Conservation (phyloP, 1,140 invertebrate species). For the Drosophila lowei region DNA sequence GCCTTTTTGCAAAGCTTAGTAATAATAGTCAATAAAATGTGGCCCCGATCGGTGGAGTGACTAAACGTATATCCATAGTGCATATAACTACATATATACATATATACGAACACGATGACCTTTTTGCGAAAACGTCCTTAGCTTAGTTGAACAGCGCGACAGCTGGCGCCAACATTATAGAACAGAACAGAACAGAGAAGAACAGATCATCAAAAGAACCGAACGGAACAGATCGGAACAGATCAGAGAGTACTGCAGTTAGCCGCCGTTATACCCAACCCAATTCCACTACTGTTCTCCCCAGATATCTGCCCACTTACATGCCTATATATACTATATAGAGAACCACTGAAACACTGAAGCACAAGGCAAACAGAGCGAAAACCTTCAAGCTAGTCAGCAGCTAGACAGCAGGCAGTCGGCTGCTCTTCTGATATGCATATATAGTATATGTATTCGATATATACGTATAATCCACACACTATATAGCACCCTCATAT, state of each 20-base stretch:
- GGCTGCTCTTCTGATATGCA: slow-evolving; percentile 46
- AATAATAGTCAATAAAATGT: slow-evolving; percentile 38
- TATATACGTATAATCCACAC: slow-evolving; percentile 14
- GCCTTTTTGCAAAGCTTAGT: slow-evolving; percentile 73
- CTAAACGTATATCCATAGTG: no score
- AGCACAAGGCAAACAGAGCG: slow-evolving; percentile 15
- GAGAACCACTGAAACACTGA: slow-evolving; percentile 8
- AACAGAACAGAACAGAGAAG: no score
- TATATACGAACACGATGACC: slow-evolving; percentile 55
- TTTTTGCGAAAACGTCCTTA: slow-evolving; percentile 77
- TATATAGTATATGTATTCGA: slow-evolving; percentile 28
- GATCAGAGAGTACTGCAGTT: slow-evolving; percentile 25
- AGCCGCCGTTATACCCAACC: slow-evolving; percentile 7
- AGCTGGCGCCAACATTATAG: background rate
- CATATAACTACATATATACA: slow-evolving; percentile 4
- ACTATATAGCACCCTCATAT: slow-evolving; percentile 47
- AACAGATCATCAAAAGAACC: no score
- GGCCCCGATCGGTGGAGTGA: no score
- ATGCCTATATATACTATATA: slow-evolving; percentile 9
- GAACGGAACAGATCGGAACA: no score
- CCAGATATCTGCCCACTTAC: slow-evolving; percentile 14
- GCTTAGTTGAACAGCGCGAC: slow-evolving; percentile 57
- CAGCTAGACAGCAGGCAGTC: slow-evolving; percentile 16
- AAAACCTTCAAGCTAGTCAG: slow-evolving; percentile 15
- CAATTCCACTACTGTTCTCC: background rate